Evolutionary conservation across 2,797 vertebrate species (phyloP), one percentile per base, ranked within the genome.

Genomic region (Tokudaia muenninki): DNA sequence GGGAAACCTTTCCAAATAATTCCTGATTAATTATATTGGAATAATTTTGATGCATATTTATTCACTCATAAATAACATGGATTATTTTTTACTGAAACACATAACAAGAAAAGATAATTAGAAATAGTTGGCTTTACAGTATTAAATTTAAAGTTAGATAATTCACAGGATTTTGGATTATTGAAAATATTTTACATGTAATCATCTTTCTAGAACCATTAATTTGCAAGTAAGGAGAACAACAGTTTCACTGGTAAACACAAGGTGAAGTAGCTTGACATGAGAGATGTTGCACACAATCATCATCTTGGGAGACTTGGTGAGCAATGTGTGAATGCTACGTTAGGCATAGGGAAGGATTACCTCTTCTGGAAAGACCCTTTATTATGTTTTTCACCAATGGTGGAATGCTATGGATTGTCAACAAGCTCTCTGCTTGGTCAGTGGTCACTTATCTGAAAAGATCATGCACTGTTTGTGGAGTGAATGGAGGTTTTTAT

Each of bases 21-120:
- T 61, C 29, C 8, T 92, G 93, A 87, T 67, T 96, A 41, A 70
- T 63, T 37, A 41, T 83, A 90, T 88, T 94, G 67, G 72, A 94
- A 83, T 55, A 29, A 67, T 55, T 92, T 90, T 81, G 34, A 34
- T 96, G 37, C 61, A 87, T 70, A 77, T 80, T 96, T 91, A 86
- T 74, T 96, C 72, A 75, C 21, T 41, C 88, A 61, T 79, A 61
- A 94, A 96, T 79, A 6, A 70, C 13, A 47, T 21, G 22, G 80
- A 44, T 93, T 96, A 59, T 37, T 55, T 37, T 50, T 22, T 7
- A 55, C 52, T 41, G 52, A 74, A n/a, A 1, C 65, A 87, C 21
- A 17, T 52, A 52, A 37, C 22, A 72, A 70, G 29, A 65, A 87
- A 52, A 87, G 31, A 37, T 55, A 37, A 52, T 72, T 70, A 26